Evolutionary conservation across 1,140 invertebrate genomes (phyloP).

Genomic region (Drosophila kepulauana): DNA sequence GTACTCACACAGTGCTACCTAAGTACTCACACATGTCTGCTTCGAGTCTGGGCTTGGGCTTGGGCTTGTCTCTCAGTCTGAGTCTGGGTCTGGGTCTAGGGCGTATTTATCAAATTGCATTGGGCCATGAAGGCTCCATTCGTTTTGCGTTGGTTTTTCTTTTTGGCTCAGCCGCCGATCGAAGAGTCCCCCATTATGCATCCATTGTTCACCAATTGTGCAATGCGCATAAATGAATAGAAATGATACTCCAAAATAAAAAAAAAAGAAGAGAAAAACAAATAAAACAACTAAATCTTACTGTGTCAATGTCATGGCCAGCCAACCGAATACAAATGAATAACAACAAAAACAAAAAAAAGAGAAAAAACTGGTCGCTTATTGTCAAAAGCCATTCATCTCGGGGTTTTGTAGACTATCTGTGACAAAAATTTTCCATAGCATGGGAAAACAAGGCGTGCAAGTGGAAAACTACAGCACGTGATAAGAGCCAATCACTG

Average conservation of each 20-base stretch:
- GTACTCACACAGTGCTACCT: constrained; percentile 2
- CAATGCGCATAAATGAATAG: constrained; percentile 74
- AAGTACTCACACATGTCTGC: constrained; percentile 9
- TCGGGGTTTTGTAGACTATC: constrained; percentile 16
- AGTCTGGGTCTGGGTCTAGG: constrained; percentile 47
- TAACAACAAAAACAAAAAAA: no score
- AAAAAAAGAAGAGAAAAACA: constrained; percentile 38
- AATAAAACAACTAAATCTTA: constrained; percentile 53
- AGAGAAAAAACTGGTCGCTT: constrained; percentile 45
- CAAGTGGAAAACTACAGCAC: constrained; percentile 79
- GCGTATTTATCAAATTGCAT: constrained; percentile 50
- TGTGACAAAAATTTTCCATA: constrained; percentile 66
- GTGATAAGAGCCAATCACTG: constrained; percentile 65
- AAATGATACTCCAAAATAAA: constrained; percentile 21
- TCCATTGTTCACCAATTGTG: constrained; percentile 61
- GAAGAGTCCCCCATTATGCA: constrained; percentile 44
- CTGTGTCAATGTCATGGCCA: constrained; percentile 76
- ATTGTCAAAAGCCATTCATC: constrained; percentile 33
- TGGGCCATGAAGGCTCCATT: constrained; percentile 54
- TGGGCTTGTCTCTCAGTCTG: constrained; percentile 3
- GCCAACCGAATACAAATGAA: constrained; percentile 36
- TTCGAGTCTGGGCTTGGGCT: constrained; percentile 30
- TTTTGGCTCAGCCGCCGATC: not conserved
- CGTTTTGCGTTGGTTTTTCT: not conserved
- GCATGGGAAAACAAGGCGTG: constrained; percentile 41